Percentiles rank a stretch among this genome's conserved stretches.
These are phyloP conservation scores for Neelides sp. DNA, from an alignment of 1,140 invertebrate genomes.

Conservation along the genomic window DNA sequence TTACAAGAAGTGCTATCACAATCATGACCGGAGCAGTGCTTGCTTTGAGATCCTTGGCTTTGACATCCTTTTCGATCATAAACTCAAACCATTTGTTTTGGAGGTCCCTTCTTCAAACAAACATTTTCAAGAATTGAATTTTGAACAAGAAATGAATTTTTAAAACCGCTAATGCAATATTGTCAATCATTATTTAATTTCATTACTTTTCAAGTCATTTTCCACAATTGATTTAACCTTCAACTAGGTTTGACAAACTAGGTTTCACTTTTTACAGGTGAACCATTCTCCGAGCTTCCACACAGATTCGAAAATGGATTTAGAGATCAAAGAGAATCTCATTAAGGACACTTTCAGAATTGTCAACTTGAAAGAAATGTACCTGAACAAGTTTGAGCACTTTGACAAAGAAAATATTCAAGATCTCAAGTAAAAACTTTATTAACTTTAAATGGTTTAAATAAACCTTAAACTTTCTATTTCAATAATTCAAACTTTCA, in stretches of 20 bases:
- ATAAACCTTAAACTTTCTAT: no score
- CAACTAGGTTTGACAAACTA: no score
- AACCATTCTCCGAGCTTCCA: conserved; percentile 87
- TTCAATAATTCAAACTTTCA: no score
- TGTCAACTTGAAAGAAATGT: conserved; percentile 64
- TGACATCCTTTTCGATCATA: conserved; percentile 72
- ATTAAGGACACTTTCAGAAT: conserved; percentile 70
- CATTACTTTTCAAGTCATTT: no score
- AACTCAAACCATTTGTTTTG: conserved; percentile 69
- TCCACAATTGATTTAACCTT: no score
- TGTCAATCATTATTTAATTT: no score
- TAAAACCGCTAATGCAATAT: no score
- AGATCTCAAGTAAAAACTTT: conserved; percentile 33
- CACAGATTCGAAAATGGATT: conserved; percentile 67
- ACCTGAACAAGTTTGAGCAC: conserved; percentile 56
- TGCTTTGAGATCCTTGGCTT: conserved; percentile 84
- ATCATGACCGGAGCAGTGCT: conserved; percentile 64
- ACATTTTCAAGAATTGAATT: no score
- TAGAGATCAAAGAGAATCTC: conserved; percentile 67
- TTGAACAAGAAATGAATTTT: no score
- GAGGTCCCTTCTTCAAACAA: conserved; percentile 62
- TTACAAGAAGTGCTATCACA: conserved; percentile 74
- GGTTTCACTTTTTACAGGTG: no score
- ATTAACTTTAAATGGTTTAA: no score
- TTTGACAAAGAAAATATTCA: conserved; percentile 40